Percentiles rank a stretch among this genome's conserved stretches.
These are phyloP conservation scores for Atopsyche davidsoni DNA, from an alignment of 1,140 invertebrate genomes.

Conservation along the genomic window DNA sequence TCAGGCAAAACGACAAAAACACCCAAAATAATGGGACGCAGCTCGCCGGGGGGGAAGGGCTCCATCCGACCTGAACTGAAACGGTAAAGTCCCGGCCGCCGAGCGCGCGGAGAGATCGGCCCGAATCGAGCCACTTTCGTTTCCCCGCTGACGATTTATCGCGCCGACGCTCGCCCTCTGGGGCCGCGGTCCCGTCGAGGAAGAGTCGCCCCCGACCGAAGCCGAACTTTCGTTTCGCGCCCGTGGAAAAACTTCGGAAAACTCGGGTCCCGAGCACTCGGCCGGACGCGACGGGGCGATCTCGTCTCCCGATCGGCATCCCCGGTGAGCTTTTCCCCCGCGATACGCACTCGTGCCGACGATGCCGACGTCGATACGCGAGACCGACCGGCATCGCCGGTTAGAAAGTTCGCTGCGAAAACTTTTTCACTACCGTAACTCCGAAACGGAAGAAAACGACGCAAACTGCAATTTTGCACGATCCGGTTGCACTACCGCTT, in stretches of 20 bases:
- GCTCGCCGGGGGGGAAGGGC: not conserved
- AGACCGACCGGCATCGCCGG: too few species aligned
- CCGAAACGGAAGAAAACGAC: too few species aligned
- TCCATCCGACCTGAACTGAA: not conserved
- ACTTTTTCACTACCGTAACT: too few species aligned
- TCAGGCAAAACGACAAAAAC: not conserved
- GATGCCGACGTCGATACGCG: too few species aligned
- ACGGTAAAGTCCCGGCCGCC: too few species aligned
- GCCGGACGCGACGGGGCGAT: not conserved
- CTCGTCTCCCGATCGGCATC: too few species aligned
- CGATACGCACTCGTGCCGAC: too few species aligned
- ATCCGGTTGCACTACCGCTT: too few species aligned
- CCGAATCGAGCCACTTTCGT: not conserved
- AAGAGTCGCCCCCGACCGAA: not conserved
- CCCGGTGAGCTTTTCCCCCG: too few species aligned
- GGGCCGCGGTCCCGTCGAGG: not conserved
- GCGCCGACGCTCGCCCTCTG: not conserved
- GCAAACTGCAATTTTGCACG: too few species aligned
- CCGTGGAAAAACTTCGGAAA: not conserved
- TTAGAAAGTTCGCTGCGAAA: too few species aligned
- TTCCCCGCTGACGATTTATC: not conserved
- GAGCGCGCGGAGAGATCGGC: not conserved
- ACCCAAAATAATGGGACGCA: not conserved
- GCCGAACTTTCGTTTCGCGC: constrained; percentile 1
- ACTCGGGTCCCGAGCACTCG: not conserved